Base-by-base conservation (phyloP, 1,140 invertebrate genomes). In the Megathymus violae region DNA sequence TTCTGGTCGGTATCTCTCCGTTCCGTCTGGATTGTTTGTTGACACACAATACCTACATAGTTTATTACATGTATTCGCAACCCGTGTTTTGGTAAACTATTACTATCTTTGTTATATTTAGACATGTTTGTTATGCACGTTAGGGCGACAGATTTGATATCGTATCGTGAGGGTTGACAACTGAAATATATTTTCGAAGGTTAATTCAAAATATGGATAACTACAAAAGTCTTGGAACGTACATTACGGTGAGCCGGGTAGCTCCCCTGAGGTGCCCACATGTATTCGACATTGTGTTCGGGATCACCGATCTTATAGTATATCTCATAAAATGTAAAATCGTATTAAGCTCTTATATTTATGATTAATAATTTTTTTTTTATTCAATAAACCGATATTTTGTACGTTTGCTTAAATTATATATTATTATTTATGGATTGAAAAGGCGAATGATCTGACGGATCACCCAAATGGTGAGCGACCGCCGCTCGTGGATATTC, bases 1-100 rank as follows among this genome's bases (percentile, higher is more conserved):
- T n/a, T 46, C 17, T 19, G n/a, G 17, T 46, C 17, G 43, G 43
- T 46, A 46, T 46, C 43, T 22, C 11, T 41, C 43, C 22, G 17
- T 46, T 46, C 43, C 43, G 43, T 46, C 19, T 46, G 43, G 43
- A 9, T 22, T 46, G 14, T 46, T 46, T 19, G 16, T 46, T 46
- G 22, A 22, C 43, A 46, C 22, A 31, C 27, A 9, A 31, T 31
- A 31, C 27, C 3, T 31, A 46, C 17, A 46, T 38, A 13, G 15
- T 17, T 43, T 43, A 17, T 43, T 43, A 43, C 40, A 43, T 9
- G 40, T 43, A 15, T 43, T 43, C 17, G 17, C 40, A 43, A 4
- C 40, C 16, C 17, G 10, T 9, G 16, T n/a, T 10, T 43, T 43
- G 19, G 19, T 5, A 22, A 22, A 5, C 19, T 43, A n/a, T 43